Base-by-base conservation (phyloP, 2,113 vertebrate species). In the Eulemur rufifrons region DNA sequence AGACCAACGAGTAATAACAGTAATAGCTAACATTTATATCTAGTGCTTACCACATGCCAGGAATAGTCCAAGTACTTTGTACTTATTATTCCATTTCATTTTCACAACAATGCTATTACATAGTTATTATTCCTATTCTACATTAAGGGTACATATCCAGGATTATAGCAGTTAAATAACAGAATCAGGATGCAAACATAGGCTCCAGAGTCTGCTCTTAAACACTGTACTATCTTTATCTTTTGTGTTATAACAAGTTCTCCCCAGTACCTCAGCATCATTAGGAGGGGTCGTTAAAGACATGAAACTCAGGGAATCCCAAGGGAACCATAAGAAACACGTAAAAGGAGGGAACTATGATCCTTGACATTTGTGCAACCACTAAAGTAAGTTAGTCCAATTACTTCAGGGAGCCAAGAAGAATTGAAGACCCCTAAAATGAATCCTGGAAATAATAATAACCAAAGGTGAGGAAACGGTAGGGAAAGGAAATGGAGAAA, bases 1-100 rank as follows among this genome's bases (percentile, higher is more conserved):
- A 95, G 32, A 69, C 23, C 63, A 80, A 84, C 74, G 27, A 92
- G 61, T n/a, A 78, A 39, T 9, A 90, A 86, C 34, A 89, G 59
- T 34, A 86, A 86, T 11, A 93, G 29, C 4, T 95, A 82, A 82
- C 9, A 66, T 42, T 50, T 76, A 39, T 6, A 85, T 39, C 32
- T 91, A 80, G 3, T 63, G 50, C n/a, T 86, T 73, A 86, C 23
- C 39, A 17, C 37, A 78, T 32, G 42, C 37, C 50, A 96, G 29
- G 27, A 92, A 80, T 54, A 78, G 4, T 47, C 2, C 78, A 74
- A 85, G 34, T 13, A 71, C 10, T 76, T 94, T 45, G 42, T 25
- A 87, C 7, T 73, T 95, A 86, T 18, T 80, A 93, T 54, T 61
- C 68, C 61, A 85, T 50, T 69, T 92, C 18, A 94, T 86, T 90